phyloP scores from a whole-genome alignment of 2,113 vertebrate genomes.

The Eulacestoma nigropectus region DNA sequence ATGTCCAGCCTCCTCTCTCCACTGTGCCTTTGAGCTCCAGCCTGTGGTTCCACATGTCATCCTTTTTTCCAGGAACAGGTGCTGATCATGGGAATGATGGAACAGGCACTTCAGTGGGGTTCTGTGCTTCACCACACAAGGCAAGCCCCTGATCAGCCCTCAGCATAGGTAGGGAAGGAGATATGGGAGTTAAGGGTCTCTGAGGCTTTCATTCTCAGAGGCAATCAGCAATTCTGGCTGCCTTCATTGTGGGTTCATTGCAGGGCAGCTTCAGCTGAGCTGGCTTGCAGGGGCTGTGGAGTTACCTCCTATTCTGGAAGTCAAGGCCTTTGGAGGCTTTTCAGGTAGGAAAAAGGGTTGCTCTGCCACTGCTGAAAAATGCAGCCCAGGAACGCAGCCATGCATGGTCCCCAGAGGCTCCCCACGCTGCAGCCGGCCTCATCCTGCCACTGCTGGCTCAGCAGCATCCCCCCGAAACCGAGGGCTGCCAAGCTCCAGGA shows the following conservation, averaged over 20 bases:
- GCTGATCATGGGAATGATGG: background rate
- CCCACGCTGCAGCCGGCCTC: background rate
- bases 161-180: background rate
- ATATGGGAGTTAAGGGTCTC: background rate
- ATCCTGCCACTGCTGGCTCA: background rate
- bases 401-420: background rate
- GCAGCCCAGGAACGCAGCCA: background rate
- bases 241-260: background rate
- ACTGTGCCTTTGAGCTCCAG: background rate
- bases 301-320: background rate
- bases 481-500: fast-evolving
- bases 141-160: background rate
- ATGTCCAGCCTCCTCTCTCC: background rate
- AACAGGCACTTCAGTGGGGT: background rate
- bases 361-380: background rate
- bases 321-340: background rate
- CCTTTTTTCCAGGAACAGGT: background rate
- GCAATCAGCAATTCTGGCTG: background rate
- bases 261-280: background rate
- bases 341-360: background rate
- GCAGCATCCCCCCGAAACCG: fast-evolving
- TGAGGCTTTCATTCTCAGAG: background rate
- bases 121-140: fast-evolving
- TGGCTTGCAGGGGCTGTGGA: background rate
- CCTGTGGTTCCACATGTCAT: fast-evolving